Percentiles rank a stretch among this genome's conserved stretches.
Evolutionary conservation across 1,140 invertebrate species (phyloP).

Genomic region (Telenomus remus): DNA sequence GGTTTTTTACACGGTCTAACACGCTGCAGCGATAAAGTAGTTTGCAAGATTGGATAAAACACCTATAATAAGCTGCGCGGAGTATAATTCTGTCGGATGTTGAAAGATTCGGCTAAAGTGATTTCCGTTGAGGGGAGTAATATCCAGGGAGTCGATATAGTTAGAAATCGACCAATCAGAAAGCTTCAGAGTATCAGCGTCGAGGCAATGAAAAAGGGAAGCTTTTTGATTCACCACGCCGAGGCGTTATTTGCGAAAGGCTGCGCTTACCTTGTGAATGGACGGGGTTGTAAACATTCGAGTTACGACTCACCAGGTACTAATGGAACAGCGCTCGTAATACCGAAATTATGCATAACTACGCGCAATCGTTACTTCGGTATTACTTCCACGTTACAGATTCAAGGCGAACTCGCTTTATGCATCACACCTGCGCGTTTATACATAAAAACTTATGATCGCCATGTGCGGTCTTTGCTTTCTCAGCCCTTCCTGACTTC

Average conservation of each 20-base stretch:
- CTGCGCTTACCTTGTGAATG: constrained; percentile 44
- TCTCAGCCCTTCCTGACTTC: constrained; percentile 45
- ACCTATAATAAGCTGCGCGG: constrained; percentile 63
- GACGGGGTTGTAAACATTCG: constrained; percentile 56
- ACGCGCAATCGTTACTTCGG: constrained; percentile 41
- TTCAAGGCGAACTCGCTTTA: constrained; percentile 54
- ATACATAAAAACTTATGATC: constrained; percentile 59
- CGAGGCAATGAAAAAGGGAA: constrained; percentile 11
- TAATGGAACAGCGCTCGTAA: constrained; percentile 59
- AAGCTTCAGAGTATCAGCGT: constrained; percentile 12
- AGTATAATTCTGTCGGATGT: constrained; percentile 63
- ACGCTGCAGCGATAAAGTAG: constrained; percentile 47
- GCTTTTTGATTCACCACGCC: constrained; percentile 39
- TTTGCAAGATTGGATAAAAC: constrained; percentile 68
- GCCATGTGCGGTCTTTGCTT: constrained; percentile 51
- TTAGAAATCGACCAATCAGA: constrained; percentile 49
- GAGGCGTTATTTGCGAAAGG: constrained; percentile 44
- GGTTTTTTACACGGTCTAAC: constrained; percentile 46
- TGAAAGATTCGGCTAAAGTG: constrained; percentile 61
- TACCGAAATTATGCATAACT: constrained; percentile 56
- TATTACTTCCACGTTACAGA: constrained; percentile 49
- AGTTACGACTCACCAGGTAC: constrained; percentile 59
- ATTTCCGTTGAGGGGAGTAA: constrained; percentile 52
- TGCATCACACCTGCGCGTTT: constrained; percentile 57
- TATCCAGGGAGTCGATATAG: constrained; percentile 19